phyloP scores from a whole-genome alignment of 2,888 invertebrate genomes.

The Tethea ocularis region DNA sequence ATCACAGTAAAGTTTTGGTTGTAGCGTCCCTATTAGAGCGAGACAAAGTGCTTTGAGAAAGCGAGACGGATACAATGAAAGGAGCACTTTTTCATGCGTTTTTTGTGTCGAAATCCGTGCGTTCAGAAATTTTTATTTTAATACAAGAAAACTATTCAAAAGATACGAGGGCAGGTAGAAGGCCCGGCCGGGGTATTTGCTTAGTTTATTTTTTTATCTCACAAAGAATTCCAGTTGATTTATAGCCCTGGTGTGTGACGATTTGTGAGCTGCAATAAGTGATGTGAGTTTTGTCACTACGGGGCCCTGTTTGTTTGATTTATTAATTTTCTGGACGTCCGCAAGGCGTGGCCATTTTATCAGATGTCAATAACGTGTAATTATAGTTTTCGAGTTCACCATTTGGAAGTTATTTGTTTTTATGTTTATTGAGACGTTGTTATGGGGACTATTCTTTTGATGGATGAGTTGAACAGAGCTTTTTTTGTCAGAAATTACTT shows the following conservation, averaged over 20 bases:
- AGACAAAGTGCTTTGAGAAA: slow-evolving; percentile 42
- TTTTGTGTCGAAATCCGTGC: slow-evolving; percentile 78
- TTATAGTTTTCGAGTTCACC: slow-evolving; percentile 33
- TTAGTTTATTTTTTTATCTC: slow-evolving; percentile 74
- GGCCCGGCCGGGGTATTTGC: slow-evolving; percentile 71
- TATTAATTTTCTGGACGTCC: slow-evolving; percentile 67
- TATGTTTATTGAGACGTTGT: neutral
- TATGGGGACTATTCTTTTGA: neutral
- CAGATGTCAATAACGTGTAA: slow-evolving; percentile 68
- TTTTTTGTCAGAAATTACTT: neutral
- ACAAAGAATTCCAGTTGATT: slow-evolving; percentile 79
- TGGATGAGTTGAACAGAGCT: neutral
- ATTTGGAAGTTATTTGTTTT: slow-evolving; percentile 32
- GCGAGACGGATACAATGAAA: slow-evolving; percentile 52
- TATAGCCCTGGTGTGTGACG: slow-evolving; percentile 76
- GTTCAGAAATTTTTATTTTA: slow-evolving; percentile 80
- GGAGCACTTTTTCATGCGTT: slow-evolving; percentile 76
- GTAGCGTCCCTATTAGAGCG: slow-evolving; percentile 64
- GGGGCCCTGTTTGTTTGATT: slow-evolving; percentile 67
- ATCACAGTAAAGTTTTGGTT: slow-evolving; percentile 29
- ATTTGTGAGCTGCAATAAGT: slow-evolving; percentile 81
- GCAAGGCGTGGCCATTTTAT: slow-evolving; percentile 67
- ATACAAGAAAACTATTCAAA: slow-evolving; percentile 81
- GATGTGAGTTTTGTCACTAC: slow-evolving; percentile 81
- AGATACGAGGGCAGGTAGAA: slow-evolving; percentile 81